Evolutionary conservation across 2,113 vertebrate species (phyloP).

Genomic region (Myrmophylax atrothorax): DNA sequence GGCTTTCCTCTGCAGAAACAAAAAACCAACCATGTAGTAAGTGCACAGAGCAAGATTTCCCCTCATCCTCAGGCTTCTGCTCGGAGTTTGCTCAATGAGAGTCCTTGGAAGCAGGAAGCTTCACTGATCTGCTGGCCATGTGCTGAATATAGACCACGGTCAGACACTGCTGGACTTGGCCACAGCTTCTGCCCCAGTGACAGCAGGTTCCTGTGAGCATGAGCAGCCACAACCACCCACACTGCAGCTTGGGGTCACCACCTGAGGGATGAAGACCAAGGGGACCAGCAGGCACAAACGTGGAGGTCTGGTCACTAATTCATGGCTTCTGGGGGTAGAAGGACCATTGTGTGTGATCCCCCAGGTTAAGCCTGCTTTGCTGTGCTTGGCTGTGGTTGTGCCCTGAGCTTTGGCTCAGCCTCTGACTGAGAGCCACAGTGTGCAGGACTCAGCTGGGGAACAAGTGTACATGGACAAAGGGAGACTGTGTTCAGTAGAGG

Average conservation of each 20-base stretch:
- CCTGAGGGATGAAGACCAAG: not conserved
- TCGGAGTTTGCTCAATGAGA: not conserved
- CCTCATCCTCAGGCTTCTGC: not conserved
- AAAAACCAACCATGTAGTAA: not conserved
- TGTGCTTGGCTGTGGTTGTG: not conserved
- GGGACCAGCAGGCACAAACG: not conserved
- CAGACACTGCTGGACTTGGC: not conserved
- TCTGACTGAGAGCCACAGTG: not conserved
- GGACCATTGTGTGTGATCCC: not conserved
- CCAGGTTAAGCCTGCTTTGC: not conserved
- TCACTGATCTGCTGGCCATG: not conserved
- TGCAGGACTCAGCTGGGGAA: not conserved
- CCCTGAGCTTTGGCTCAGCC: not conserved
- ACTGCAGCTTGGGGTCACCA: not conserved
- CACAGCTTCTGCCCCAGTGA: not conserved
- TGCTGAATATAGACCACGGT: not conserved
- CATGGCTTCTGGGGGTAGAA: not conserved
- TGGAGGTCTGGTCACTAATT: not conserved
- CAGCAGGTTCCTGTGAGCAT: not conserved
- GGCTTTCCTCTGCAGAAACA: not conserved
- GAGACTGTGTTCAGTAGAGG: not conserved
- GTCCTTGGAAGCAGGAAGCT: not conserved
- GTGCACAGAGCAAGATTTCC: not conserved
- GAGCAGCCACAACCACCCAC: not conserved
- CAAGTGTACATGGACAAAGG: not conserved